Evolutionary conservation across 2,113 vertebrate genomes (phyloP).

Genomic region (Pelecanoides urinatrix): DNA sequence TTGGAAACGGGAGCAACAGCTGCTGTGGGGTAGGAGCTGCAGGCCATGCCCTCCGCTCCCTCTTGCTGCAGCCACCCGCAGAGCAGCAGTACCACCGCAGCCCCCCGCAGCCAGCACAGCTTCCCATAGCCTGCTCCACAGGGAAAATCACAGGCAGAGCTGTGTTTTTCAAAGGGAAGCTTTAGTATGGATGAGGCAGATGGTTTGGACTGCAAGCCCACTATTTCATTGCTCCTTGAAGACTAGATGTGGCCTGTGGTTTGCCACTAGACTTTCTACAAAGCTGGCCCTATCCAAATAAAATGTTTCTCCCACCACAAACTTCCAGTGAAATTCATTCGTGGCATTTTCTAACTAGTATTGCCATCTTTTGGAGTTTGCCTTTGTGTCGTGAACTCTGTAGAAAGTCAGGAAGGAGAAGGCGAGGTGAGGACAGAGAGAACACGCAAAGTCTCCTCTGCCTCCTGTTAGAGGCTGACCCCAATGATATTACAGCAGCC

Average conservation of each 20-base stretch:
- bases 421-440: not conserved
- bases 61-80: not conserved
- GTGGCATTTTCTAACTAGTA: not conserved
- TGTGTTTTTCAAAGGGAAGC: not conserved
- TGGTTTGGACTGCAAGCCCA: not conserved
- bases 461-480: accelerated
- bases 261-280: not conserved
- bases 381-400: not conserved
- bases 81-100: not conserved
- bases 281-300: not conserved
- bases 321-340: not conserved
- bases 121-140: not conserved
- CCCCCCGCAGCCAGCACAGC: not conserved
- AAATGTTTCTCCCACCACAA: not conserved
- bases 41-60: not conserved
- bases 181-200: not conserved
- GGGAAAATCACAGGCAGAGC: not conserved
- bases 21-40: not conserved
- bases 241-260: slow-evolving; percentile 36
- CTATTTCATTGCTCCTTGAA: not conserved
- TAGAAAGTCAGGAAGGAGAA: not conserved
- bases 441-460: not conserved
- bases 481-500: not conserved
- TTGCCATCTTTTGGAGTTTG: not conserved
- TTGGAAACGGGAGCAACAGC: not conserved